Base-by-base conservation (phyloP, 2,797 vertebrate species). In the Coracias cyanogaster region DNA sequence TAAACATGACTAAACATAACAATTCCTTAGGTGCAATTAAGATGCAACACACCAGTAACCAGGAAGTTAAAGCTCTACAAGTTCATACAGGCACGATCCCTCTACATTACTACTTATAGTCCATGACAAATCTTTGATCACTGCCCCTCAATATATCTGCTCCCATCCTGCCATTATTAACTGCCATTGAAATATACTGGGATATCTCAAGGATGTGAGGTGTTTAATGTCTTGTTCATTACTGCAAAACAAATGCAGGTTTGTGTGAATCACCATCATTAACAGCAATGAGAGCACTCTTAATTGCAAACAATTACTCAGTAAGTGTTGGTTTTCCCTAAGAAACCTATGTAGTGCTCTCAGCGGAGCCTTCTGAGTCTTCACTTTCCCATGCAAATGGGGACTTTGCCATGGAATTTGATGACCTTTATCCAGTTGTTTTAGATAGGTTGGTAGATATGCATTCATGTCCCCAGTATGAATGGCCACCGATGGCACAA, bases 221-320 rank as follows among this genome's bases (percentile, higher is more conserved):
- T 82, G 65, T 46, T 94, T 94, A 89, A 92, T 54, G 55, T 73
- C 66, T 93, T 79, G 45, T 41, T 91, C 69, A 86, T 93, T 92
- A 92, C 54, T 72, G 58, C 54, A 66, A 95, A 96, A 91, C 51
- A 78, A 95, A 81, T 39, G 57, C 39, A 83, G 15, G n/a, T 90
- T 88, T 89, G 39, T 72, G 35, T 66, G 82, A 90, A 95, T 74
- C 77, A 76, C 61, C 2, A 0, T 62, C 61, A 83, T 92, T 79
- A 96, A 71, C 58, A 90, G 79, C 86, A 89, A 88, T 7, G 28
- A 79, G 48, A 81, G 33, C 2, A 8, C 41, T 93, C 55, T 60
- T 91, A 86, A 91, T 62, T 88, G 89, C 72, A 89, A 90, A 78
- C 54, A 88, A 84, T 90, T 93, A 72, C 28, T 83, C 80, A 85